These are phyloP conservation scores for Chloroclystis v-ata DNA, from an alignment of 2,888 invertebrate genomes.

Conservation along the genomic window DNA sequence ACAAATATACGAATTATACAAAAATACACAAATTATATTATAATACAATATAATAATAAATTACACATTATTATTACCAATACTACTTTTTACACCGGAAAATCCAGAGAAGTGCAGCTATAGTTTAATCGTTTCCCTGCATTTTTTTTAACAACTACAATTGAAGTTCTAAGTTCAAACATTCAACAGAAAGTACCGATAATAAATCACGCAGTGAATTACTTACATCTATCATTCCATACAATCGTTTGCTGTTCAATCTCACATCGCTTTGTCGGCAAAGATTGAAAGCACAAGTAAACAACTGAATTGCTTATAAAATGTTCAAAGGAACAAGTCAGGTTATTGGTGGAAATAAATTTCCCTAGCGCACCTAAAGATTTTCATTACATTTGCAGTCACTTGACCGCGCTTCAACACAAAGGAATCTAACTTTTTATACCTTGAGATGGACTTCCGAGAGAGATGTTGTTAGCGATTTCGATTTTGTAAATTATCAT, in stretches of 20 bases:
- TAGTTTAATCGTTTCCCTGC: too few species aligned
- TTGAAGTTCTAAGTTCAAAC: too few species aligned
- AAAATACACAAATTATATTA: too few species aligned
- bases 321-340: constrained; percentile 33
- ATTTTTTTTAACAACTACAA: too few species aligned
- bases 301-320: constrained; percentile 28
- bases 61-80: too few species aligned
- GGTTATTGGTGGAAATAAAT: constrained; percentile 52
- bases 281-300: constrained; percentile 29
- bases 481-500: neutral
- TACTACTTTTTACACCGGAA: too few species aligned
- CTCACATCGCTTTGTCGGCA: constrained; percentile 25
- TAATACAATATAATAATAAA: too few species aligned
- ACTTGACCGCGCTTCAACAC: constrained; percentile 59
- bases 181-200: neutral
- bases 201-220: neutral
- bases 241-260: constrained; percentile 16
- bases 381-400: constrained; percentile 65
- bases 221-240: constrained; percentile 2
- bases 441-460: constrained; percentile 34
- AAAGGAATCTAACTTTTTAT: constrained; percentile 68
- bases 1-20: too few species aligned
- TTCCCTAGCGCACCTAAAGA: constrained; percentile 50
- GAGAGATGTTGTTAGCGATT: neutral
- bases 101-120: too few species aligned